Base-by-base conservation (phyloP, 2,113 vertebrate genomes). In the Gasterosteus nipponicus region DNA sequence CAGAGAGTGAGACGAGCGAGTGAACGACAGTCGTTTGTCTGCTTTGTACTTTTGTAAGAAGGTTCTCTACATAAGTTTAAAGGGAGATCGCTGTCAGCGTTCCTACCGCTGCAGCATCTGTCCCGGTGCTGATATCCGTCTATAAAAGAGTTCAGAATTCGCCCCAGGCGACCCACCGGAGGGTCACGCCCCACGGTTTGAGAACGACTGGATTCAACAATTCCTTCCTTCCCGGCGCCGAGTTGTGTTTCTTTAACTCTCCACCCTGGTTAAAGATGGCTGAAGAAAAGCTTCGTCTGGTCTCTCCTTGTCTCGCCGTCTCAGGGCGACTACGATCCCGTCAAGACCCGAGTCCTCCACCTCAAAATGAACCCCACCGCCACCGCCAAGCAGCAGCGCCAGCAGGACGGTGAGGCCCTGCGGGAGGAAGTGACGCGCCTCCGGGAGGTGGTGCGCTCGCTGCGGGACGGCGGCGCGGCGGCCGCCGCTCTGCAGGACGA, bases 251-350 rank as follows among this genome's bases (percentile, higher is more conserved):
- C 22, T 26, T 26, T 26, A 26, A 26, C 22, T 26, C 22, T 26
- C 22, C 22, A 26, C 22, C 22, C 22, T 26, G 22, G 22, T 26
- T 26, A 26, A 26, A 26, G 22, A 26, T 26, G 22, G 22, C 22
- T 26, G 22, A 26, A 26, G 22, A 26, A 26, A 26, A 26, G 22
- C 22, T 26, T 26, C 22, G 22, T 26, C 22, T 26, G 22, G 22
- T 62, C 0, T 60, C 5, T 51, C 19, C 68, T 31, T 65, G 14
- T 69, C 26, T 80, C 12, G 76, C n/a, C 70, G 41, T 77, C 58
- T 68, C 86, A 99, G 98, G 97, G 96, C 0, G 94, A 95, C 91
- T 98, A 96, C 0, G 95, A 99, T 89, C 95, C 95, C 35, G 92
- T 94, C 69, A 96, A 89, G 80, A 97, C 95, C 80, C 95, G 95